Conservation (phyloP, 64 coral and sea anemone genomes). For the Acropora tenuis region DNA sequence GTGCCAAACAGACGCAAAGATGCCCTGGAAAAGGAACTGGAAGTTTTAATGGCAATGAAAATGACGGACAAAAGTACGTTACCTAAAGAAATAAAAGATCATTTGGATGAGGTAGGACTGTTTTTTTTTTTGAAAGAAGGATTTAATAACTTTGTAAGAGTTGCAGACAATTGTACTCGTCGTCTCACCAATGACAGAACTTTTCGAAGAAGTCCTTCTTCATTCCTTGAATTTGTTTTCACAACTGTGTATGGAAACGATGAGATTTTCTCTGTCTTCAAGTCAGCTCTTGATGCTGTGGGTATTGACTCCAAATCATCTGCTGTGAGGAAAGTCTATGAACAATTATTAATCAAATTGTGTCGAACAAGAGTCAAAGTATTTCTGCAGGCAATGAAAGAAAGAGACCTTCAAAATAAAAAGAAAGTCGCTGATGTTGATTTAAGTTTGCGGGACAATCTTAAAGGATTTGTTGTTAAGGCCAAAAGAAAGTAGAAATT, state of each 20-base stretch:
- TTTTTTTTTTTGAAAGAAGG: not conserved
- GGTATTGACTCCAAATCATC: too few species aligned
- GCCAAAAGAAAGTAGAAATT: not conserved
- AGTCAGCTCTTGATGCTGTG: too few species aligned
- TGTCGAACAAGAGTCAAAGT: too few species aligned
- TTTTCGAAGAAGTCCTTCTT: too few species aligned
- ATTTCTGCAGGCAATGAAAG: too few species aligned
- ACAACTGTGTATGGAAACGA: too few species aligned
- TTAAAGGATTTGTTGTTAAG: not conserved
- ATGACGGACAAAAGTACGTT: not conserved
- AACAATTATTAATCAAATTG: too few species aligned
- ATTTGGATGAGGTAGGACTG: not conserved
- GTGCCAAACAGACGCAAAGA: not conserved
- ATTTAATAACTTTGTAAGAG: not conserved
- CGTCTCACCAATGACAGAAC: too few species aligned
- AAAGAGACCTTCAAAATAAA: not conserved
- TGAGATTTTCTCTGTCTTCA: too few species aligned
- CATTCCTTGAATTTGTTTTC: too few species aligned
- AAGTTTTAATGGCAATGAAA: slow-evolving; percentile 14
- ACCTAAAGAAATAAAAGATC: slow-evolving; percentile 1
- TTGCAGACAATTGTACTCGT: slow-evolving; percentile 1
- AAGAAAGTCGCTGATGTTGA: slow-evolving; percentile 4
- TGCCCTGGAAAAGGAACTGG: not conserved
- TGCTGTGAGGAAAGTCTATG: too few species aligned
- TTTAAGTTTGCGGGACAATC: not conserved